phyloP scores from a whole-genome alignment of 2,797 vertebrate genomes.

The Pseudochromis fuscus region DNA sequence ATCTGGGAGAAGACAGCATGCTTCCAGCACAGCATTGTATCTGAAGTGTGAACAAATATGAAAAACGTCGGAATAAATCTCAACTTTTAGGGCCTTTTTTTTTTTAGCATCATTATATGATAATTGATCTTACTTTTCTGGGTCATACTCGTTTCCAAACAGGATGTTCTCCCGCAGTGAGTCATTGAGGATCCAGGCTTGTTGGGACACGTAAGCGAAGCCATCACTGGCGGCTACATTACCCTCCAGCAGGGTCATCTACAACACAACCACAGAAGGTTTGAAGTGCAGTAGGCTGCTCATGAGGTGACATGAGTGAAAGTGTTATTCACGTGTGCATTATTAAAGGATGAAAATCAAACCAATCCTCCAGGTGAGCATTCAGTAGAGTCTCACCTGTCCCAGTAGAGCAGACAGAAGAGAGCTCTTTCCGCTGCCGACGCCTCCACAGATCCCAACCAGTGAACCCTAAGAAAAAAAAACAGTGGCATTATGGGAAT shows the following conservation, averaged over 20 bases:
- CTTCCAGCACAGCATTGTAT: conserved; percentile 84
- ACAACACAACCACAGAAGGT: conserved; percentile 38
- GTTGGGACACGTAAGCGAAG: conserved; percentile 87
- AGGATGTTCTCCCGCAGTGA: conserved; percentile 89
- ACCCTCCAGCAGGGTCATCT: conserved; percentile 89
- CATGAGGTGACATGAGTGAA: too few species aligned
- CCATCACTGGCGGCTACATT: conserved; percentile 81
- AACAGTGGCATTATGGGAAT: conserved; percentile 7
- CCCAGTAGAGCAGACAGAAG: conserved; percentile 87
- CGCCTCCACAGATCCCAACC: conserved; percentile 86
- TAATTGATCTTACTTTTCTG: conserved; percentile 80
- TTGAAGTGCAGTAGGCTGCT: too few species aligned
- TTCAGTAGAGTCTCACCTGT: conserved; percentile 78
- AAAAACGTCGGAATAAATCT: conserved; percentile 3
- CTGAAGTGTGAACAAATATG: conserved; percentile 63
- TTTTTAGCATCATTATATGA: background rate
- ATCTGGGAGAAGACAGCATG: conserved; percentile 87
- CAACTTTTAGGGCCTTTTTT: background rate
- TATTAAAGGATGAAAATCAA: conserved; percentile 2
- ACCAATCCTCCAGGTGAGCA: background rate
- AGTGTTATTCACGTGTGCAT: conserved; percentile 18
- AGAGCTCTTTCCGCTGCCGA: conserved; percentile 87
- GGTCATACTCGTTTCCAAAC: conserved; percentile 84
- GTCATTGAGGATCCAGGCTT: conserved; percentile 90
- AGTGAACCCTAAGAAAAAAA: conserved; percentile 79